Evolutionary conservation across 2,113 vertebrate genomes (phyloP).

Genomic region (Tringa solitaria): DNA sequence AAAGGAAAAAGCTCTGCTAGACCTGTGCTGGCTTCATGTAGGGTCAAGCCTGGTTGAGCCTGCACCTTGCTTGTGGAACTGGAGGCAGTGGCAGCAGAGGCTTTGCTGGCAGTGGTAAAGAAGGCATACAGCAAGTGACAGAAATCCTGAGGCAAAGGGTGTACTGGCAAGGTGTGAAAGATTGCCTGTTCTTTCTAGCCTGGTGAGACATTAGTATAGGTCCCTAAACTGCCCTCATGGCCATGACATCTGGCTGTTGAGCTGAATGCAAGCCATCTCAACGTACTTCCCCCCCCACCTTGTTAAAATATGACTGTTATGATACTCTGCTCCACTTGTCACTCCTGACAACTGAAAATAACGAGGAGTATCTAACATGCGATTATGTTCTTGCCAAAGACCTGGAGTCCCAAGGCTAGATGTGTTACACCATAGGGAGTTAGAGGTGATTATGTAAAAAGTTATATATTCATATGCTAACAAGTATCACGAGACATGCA

Average conservation of each 20-base stretch:
- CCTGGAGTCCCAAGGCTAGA: neutral
- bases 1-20: neutral
- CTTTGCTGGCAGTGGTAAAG: neutral
- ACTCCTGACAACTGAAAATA: neutral
- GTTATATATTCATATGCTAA: neutral
- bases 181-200: neutral
- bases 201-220: neutral
- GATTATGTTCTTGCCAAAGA: neutral
- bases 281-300: neutral
- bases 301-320: neutral
- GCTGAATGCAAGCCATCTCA: neutral
- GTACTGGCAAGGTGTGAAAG: neutral
- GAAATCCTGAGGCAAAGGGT: neutral
- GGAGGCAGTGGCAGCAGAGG: neutral
- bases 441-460: neutral
- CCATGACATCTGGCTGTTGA: neutral
- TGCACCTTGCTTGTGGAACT: neutral
- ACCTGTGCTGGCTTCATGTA: neutral
- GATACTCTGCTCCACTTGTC: neutral
- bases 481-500: neutral
- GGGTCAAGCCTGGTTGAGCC: neutral
- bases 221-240: neutral
- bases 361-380: neutral
- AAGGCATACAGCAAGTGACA: neutral
- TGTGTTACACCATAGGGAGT: neutral